A percentile compares a stretch with the other conserved stretches of the same genome.
Evolutionary conservation across 2,888 invertebrate species (phyloP).

Genomic region (Trypoxylon attenuatum): DNA sequence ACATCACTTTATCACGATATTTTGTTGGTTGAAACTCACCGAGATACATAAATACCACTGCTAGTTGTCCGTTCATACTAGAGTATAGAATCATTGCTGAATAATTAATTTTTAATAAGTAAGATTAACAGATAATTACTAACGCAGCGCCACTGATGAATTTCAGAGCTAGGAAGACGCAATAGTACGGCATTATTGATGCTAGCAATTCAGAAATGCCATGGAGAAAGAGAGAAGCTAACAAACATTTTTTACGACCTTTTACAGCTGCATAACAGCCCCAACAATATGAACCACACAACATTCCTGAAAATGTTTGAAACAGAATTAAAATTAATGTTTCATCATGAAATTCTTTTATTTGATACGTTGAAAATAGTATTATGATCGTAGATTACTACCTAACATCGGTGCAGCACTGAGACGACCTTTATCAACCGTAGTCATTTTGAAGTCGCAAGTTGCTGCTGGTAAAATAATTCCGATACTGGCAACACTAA

Average conservation of each 20-base stretch:
- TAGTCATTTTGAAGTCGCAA: constrained; percentile 88
- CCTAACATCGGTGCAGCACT: constrained; percentile 87
- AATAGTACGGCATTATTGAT: constrained; percentile 77
- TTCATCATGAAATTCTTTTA: too few species aligned
- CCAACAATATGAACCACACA: constrained; percentile 84
- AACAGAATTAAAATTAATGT: too few species aligned
- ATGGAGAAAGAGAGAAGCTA: constrained; percentile 79
- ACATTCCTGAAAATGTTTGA: constrained; percentile 76
- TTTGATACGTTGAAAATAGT: too few species aligned
- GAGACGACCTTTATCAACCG: constrained; percentile 85
- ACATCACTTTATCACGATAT: constrained; percentile 85
- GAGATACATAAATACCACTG: constrained; percentile 86
- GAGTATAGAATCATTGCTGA: neutral
- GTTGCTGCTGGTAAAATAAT: constrained; percentile 89
- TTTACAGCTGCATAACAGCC: constrained; percentile 82
- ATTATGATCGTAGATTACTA: too few species aligned
- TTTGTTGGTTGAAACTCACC: constrained; percentile 88
- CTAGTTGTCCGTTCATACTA: constrained; percentile 87
- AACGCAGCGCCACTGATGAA: constrained; percentile 80
- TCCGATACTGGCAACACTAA: constrained; percentile 87
- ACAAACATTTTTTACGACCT: constrained; percentile 81
- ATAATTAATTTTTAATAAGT: constrained; percentile 73
- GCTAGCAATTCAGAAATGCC: constrained; percentile 78
- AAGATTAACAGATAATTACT: constrained; percentile 77
- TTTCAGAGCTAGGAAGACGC: constrained; percentile 79